These are phyloP conservation scores for Eubucco bourcierii DNA, from an alignment of 2,113 vertebrate species.

Conservation along the genomic window DNA sequence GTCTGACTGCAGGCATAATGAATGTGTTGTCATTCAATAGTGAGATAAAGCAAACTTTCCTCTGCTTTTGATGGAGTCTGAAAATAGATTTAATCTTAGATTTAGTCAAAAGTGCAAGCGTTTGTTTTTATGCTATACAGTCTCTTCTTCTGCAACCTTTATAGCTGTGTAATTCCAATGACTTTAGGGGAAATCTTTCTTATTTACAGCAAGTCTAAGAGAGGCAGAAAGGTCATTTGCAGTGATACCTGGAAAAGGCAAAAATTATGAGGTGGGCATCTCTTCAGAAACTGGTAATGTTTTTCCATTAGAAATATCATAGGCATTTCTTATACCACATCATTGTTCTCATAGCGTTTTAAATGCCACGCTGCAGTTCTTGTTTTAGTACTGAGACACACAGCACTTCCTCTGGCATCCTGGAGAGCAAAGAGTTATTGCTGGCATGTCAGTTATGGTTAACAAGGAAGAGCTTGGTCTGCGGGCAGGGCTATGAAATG, in stretches of 20 bases:
- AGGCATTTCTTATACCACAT: neutral
- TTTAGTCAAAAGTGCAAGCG: neutral
- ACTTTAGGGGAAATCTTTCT: neutral
- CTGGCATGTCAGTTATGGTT: neutral
- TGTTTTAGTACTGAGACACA: neutral
- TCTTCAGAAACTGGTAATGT: neutral
- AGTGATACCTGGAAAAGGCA: neutral
- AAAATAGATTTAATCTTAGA: neutral
- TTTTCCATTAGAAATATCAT: neutral
- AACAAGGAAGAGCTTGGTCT: neutral
- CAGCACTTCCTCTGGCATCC: neutral
- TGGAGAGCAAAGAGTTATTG: neutral
- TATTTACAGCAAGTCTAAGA: neutral
- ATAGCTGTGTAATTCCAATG: neutral
- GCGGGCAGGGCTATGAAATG: neutral
- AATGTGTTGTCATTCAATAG: neutral
- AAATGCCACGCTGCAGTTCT: neutral
- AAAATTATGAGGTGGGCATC: neutral
- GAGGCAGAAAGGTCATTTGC: neutral
- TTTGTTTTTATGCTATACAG: neutral
- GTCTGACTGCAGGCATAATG: neutral
- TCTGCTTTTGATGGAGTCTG: neutral
- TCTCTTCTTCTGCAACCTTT: neutral
- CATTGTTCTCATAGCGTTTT: neutral
- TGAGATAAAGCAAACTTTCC: neutral